Conservation (phyloP, 2,888 invertebrate species). For the Chrysolina americana region DNA sequence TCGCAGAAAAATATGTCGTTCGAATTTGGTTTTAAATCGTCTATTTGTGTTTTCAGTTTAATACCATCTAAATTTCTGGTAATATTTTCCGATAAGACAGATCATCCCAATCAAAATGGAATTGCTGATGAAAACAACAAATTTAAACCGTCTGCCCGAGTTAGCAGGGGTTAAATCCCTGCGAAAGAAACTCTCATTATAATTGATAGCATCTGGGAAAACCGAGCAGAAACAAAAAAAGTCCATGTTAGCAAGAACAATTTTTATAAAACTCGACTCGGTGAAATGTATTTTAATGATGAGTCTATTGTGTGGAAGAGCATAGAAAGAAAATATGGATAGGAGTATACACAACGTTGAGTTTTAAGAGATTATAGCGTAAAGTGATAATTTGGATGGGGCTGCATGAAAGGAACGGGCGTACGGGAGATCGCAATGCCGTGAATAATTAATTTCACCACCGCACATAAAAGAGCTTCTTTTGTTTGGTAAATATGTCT, state of each 20-base stretch:
- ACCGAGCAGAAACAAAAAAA: conserved; percentile 23
- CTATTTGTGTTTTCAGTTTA: neutral
- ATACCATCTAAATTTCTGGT: neutral
- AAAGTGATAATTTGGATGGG: conserved; percentile 66
- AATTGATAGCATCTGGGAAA: conserved; percentile 26
- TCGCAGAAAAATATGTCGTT: too few species aligned
- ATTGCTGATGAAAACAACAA: conserved; percentile 3
- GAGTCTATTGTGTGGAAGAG: conserved; percentile 31
- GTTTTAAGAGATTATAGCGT: conserved; percentile 64
- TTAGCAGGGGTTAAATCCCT: neutral
- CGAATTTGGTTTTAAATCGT: neutral
- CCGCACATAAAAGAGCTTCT: conserved; percentile 53
- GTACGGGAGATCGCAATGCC: conserved; percentile 57
- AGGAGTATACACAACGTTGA: conserved; percentile 47
- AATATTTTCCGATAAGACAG: neutral
- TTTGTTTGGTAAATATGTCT: conserved; percentile 56
- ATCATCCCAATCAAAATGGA: neutral
- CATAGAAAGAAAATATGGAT: conserved; percentile 23
- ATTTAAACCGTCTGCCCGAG: neutral
- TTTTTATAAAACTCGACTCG: conserved; percentile 12
- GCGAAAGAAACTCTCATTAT: conserved; percentile 25
- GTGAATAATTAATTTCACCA: conserved; percentile 63
- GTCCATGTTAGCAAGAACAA: conserved; percentile 8
- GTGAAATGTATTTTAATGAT: conserved; percentile 28
- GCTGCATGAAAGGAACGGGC: conserved; percentile 59